phyloP scores from a whole-genome alignment of 2,113 vertebrate genomes.

The Setophaga petechia region DNA sequence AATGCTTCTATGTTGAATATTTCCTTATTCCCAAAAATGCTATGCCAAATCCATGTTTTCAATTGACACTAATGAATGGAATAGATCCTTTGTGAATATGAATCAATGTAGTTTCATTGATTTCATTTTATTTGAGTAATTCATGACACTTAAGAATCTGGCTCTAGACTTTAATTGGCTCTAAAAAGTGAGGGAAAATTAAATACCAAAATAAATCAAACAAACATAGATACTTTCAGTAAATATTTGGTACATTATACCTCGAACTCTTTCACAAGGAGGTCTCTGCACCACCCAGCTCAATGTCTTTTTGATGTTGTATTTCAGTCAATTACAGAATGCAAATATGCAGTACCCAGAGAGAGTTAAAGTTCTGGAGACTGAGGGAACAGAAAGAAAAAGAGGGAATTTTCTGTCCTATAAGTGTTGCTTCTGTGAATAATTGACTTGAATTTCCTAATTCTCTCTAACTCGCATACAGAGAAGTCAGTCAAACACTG shows the following conservation, averaged over 20 bases:
- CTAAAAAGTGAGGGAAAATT: background rate
- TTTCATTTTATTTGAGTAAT: slow-evolving; percentile 32
- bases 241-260: background rate
- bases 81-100: background rate
- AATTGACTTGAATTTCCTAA: background rate
- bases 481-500: background rate
- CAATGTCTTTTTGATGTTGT: background rate
- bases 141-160: background rate
- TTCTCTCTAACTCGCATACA: background rate
- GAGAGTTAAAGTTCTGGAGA: background rate
- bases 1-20: background rate
- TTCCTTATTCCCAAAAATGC: background rate
- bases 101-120: slow-evolving; percentile 11
- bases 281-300: background rate
- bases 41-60: background rate
- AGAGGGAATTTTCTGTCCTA: background rate
- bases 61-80: background rate
- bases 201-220: slow-evolving; percentile 23
- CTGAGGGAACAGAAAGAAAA: background rate
- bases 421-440: background rate
- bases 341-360: background rate
- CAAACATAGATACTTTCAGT: background rate
- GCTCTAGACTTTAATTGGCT: slow-evolving; percentile 9
- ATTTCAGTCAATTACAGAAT: background rate
- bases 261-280: background rate